A percentile compares a stretch with the other conserved stretches of the same genome.
Evolutionary conservation across 2,888 invertebrate genomes (phyloP).

Genomic region (Melipona bicolor): DNA sequence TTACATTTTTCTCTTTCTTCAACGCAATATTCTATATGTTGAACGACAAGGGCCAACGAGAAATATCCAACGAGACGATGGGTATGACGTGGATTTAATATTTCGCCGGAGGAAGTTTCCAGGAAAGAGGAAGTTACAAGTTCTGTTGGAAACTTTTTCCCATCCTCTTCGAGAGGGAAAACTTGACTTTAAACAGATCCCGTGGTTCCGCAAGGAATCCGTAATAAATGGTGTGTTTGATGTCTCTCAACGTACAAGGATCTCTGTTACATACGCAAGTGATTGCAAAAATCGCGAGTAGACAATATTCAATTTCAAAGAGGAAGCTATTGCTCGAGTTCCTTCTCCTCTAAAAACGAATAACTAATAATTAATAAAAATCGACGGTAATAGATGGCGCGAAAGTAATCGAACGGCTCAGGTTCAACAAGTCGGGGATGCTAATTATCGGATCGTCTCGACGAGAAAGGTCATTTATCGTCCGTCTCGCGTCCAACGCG

Average conservation of each 20-base stretch:
- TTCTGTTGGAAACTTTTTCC: not conserved
- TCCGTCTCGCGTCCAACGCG: not conserved
- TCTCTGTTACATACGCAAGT: not conserved
- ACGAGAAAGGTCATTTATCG: not conserved
- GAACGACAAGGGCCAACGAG: not conserved
- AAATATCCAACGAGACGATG: conserved; percentile 3
- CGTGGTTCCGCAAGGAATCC: not conserved
- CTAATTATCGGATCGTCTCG: not conserved
- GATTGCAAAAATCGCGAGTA: not conserved
- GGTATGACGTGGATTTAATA: conserved; percentile 9
- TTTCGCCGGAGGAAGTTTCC: conserved; percentile 3
- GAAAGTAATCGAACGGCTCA: not conserved
- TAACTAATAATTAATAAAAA: not conserved
- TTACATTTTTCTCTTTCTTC: not conserved
- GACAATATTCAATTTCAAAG: not conserved
- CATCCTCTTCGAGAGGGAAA: not conserved
- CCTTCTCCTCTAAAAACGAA: not conserved
- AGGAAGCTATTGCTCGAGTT: not conserved
- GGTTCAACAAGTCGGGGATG: no score
- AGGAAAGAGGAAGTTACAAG: conserved; percentile 8
- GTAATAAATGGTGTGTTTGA: not conserved
- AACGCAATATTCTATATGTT: no score
- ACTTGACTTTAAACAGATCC: not conserved
- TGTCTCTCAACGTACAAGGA: not conserved
- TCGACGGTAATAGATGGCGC: not conserved